Conservation (phyloP, 1,140 invertebrate species). For the Brachionus rubens region DNA sequence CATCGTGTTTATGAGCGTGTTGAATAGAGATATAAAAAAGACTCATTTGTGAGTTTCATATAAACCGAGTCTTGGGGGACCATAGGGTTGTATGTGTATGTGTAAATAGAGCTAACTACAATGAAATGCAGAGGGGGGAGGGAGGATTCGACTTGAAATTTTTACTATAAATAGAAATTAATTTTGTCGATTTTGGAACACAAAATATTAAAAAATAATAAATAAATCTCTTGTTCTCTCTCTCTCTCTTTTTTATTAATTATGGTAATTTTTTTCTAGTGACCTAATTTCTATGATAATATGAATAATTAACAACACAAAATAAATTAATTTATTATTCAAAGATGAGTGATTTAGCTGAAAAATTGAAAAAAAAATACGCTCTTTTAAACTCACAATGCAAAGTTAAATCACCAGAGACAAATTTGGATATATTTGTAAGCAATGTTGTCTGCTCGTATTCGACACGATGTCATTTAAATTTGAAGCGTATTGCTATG, state of each 20-base stretch:
- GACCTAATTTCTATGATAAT: background rate
- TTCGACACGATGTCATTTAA: conserved; percentile 91
- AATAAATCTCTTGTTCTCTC: background rate
- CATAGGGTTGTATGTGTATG: background rate
- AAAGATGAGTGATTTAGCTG: conserved; percentile 31
- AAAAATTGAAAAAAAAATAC: conserved; percentile 26
- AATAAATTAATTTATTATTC: background rate
- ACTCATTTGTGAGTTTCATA: no score
- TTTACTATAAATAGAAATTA: conserved; percentile 36
- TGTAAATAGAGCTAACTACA: background rate
- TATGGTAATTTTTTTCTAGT: background rate
- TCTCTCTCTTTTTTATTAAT: background rate
- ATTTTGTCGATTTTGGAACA: conserved; percentile 15
- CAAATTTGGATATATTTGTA: conserved; percentile 68
- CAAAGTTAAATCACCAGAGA: conserved; percentile 11
- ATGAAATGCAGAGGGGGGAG: conserved; percentile 9
- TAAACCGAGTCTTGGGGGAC: background rate
- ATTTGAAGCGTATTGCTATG: conserved; percentile 87
- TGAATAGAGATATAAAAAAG: no score
- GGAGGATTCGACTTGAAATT: background rate
- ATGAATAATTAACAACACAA: conserved; percentile 3
- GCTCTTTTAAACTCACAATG: background rate
- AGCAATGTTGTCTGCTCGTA: conserved; percentile 99
- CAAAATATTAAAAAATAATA: background rate
- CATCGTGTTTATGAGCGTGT: no score